Evolutionary conservation across 2,888 invertebrate species (phyloP).

Genomic region (Chaitophorus viminalis): DNA sequence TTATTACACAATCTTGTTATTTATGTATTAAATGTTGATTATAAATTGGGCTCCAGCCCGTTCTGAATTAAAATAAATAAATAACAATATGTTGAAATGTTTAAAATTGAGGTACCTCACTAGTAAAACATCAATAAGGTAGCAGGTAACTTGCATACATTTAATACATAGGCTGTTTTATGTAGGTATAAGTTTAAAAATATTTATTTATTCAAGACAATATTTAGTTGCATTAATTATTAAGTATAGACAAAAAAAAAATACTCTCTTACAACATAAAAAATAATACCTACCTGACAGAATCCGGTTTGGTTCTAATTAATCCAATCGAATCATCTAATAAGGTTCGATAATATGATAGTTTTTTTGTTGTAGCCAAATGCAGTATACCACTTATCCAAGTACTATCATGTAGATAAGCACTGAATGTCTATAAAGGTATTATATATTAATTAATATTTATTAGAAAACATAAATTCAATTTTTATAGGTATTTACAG

Average conservation of each 20-base stretch:
- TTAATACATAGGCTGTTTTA: no score
- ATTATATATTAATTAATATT: background rate
- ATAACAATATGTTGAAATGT: no score
- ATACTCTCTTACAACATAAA: background rate
- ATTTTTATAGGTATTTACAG: constrained; percentile 1
- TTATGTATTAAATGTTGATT: no score
- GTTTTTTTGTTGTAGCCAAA: constrained; percentile 21
- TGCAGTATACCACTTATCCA: constrained; percentile 78
- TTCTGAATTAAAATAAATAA: no score
- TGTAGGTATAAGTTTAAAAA: no score
- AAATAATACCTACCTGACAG: background rate
- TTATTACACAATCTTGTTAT: no score
- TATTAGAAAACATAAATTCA: background rate
- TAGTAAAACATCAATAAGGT: no score
- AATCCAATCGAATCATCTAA: constrained; percentile 42
- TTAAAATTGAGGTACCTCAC: no score
- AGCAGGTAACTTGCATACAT: no score
- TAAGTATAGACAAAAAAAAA: background rate
- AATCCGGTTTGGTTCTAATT: constrained; percentile 25
- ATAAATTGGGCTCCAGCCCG: no score
- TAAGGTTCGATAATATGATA: background rate
- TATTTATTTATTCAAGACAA: background rate
- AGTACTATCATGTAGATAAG: constrained; percentile 82
- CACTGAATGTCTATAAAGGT: constrained; percentile 68
- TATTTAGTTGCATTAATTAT: background rate